phyloP scores from a whole-genome alignment of 37 sponge, comb jelly and placozoan genomes.

The Mnemiopsis leidyi region DNA sequence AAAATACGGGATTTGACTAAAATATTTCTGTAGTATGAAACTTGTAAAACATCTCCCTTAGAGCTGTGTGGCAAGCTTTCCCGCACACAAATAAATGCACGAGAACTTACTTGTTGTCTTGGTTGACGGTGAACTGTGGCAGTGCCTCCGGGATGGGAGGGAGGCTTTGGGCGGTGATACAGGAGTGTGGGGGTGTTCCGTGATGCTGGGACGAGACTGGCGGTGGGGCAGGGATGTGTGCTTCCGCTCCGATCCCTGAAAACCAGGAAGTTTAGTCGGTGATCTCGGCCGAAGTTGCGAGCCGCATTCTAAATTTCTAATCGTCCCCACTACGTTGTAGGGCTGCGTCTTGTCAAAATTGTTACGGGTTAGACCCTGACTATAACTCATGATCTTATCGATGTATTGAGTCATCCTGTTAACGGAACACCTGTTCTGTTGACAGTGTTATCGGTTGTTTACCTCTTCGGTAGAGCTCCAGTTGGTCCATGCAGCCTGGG shows the following conservation, averaged over 20 bases:
- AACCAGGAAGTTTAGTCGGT: neutral
- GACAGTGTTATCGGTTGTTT: neutral
- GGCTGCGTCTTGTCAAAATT: neutral
- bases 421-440: neutral
- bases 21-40: neutral
- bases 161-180: conserved; percentile 7
- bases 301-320: no score
- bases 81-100: neutral
- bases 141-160: conserved; percentile 63
- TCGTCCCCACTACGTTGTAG: no score
- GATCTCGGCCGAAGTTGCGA: neutral
- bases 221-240: neutral
- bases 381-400: neutral
- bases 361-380: neutral
- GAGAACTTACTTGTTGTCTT: conserved; percentile 31
- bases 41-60: neutral
- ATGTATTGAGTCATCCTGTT: neutral
- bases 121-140: conserved; percentile 40
- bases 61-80: neutral
- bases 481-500: conserved; percentile 53
- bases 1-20: neutral
- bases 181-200: conserved; percentile 55
- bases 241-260: neutral
- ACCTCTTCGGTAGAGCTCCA: conserved; percentile 44
- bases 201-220: conserved; percentile 31